A percentile compares a stretch with the other conserved stretches of the same genome.
phyloP scores from a whole-genome alignment of 2,888 invertebrate species.

The Oxycera nigricornis region DNA sequence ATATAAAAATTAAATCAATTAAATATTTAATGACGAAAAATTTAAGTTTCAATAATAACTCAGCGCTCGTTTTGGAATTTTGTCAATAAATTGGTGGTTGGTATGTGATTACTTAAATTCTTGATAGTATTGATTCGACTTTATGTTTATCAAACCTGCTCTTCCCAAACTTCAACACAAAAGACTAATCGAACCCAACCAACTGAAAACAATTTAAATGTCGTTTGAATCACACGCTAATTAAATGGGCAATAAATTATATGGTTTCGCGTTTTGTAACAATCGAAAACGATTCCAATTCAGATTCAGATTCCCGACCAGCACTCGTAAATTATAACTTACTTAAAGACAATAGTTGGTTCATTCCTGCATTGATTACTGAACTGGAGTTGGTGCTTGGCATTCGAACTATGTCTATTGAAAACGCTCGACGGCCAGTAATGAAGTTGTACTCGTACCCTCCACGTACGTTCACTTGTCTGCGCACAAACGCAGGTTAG shows the following conservation, averaged over 20 bases:
- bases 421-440: constrained; percentile 19
- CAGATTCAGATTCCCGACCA: constrained; percentile 29
- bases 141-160: too few species aligned
- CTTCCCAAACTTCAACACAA: too few species aligned
- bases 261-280: constrained; percentile 3
- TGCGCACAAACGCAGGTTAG: constrained; percentile 9
- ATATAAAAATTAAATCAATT: too few species aligned
- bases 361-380: constrained; percentile 31
- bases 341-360: constrained; percentile 33
- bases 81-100: too few species aligned
- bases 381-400: constrained; percentile 19
- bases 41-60: too few species aligned
- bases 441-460: constrained; percentile 18
- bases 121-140: too few species aligned
- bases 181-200: neutral
- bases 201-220: neutral
- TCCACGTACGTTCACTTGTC: constrained; percentile 9
- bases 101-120: too few species aligned
- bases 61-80: too few species aligned
- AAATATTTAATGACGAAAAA: too few species aligned
- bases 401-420: constrained; percentile 20
- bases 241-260: constrained; percentile 27
- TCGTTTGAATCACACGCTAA: neutral
- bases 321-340: constrained; percentile 28
- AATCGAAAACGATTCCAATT: neutral